Evolutionary conservation across 2,888 invertebrate genomes (phyloP).

Genomic region (Microchrysa polita): DNA sequence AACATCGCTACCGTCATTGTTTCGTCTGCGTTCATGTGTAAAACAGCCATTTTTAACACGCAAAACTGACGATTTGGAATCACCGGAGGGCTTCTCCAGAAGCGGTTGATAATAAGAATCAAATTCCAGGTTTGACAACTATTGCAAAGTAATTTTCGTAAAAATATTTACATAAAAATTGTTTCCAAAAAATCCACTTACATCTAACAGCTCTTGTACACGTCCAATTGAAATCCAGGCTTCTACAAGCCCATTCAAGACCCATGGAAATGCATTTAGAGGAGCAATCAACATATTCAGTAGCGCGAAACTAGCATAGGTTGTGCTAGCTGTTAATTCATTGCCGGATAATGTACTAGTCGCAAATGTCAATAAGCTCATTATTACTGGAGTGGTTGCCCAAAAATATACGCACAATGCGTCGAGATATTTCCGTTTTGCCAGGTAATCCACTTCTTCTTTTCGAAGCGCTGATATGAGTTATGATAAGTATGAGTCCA

Average conservation of each 20-base stretch:
- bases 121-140: conserved; percentile 61
- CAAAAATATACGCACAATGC: conserved; percentile 98
- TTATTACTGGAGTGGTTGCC: conserved; percentile 96
- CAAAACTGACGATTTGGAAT: conserved; percentile 69
- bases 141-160: too few relatives aligned
- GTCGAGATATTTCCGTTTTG: conserved; percentile 92
- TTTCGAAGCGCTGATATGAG: conserved; percentile 69
- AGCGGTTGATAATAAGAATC: conserved; percentile 62
- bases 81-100: conserved; percentile 58
- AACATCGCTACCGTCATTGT: conserved; percentile 48
- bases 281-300: conserved; percentile 96
- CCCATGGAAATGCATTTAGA: conserved; percentile 98
- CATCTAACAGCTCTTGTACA: conserved; percentile 82
- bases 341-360: conserved; percentile 81
- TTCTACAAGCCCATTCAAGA: conserved; percentile 94
- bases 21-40: conserved; percentile 55
- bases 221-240: conserved; percentile 94
- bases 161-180: too few relatives aligned
- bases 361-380: conserved; percentile 84
- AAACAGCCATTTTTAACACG: conserved; percentile 71
- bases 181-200: conserved; percentile 66
- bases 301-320: conserved; percentile 93
- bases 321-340: conserved; percentile 85
- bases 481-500: not conserved
- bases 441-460: conserved; percentile 80